Base-by-base conservation (phyloP, 92 coral and sea anemone genomes). In the Muricea muricata region DNA sequence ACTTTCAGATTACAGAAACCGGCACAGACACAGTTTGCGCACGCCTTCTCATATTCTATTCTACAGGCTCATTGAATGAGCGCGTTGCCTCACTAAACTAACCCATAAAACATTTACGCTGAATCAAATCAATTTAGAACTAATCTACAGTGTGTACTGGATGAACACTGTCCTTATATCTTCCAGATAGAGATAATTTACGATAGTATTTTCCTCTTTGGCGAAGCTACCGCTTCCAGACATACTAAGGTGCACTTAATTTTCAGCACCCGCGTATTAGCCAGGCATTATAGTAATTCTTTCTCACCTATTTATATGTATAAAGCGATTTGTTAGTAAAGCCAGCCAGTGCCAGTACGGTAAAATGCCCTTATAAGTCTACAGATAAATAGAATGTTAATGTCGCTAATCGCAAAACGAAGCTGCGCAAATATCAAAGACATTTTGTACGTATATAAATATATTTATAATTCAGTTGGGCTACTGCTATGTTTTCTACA, bases 251-350 rank as follows among this genome's bases (percentile, higher is more conserved):
- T 24, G 70, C 70, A 18, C 37, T 63, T 32, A 30, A 63, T 29
- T 63, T 63, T 63, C 70, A 63, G 70, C 70, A 63, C 70, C 70
- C 37, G 30, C 28, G 70, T 28, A 63, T 63, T 63, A 28, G 39
- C 15, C 18, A 28, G 30, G 37, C 26, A 9, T 52, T 20, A 28
- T n/a, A n/a, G 17, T 63, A n/a, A 63, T 63, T 28, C 37, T 63
- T 28, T 63, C 35, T 63, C 70, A 63, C 70, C 70, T 63, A 63
- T 63, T 63, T 30, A 63, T 28, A n/a, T n/a, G 28, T 28, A 13
- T 63, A 63, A 63, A 63, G 70, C 70, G 70, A 63, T 63, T 63
- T 63, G 26, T 52, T 23, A 3, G 23, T 52, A 52, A 20, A 20
- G 23, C 24, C 20, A 7, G 60, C 70, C n/a, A 6, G 15, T 63